Percentiles rank a stretch among this genome's conserved stretches.
These are phyloP conservation scores for Phenganax marumi DNA, from an alignment of 92 coral and sea anemone genomes.

Conservation along the genomic window DNA sequence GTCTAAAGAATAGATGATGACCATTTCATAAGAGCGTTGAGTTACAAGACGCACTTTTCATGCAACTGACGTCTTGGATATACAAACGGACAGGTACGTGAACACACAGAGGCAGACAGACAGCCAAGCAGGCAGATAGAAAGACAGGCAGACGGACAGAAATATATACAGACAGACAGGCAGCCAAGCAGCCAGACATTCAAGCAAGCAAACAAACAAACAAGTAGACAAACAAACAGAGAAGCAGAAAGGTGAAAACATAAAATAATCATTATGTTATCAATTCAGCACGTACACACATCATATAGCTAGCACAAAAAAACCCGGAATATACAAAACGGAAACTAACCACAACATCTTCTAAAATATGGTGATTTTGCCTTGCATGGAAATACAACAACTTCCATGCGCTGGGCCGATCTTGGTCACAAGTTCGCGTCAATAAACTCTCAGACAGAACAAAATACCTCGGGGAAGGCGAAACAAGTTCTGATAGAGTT, in stretches of 20 bases:
- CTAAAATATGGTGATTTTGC: constrained; percentile 70
- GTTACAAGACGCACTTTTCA: neutral
- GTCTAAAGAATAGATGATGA: constrained; percentile 56
- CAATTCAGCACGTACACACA: neutral
- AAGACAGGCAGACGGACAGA: no score
- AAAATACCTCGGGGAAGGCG: neutral
- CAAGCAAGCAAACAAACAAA: neutral
- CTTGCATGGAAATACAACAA: constrained; percentile 71
- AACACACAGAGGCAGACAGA: no score
- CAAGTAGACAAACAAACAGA: neutral
- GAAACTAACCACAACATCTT: constrained; percentile 79
- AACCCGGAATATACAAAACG: neutral
- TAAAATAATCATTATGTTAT: neutral
- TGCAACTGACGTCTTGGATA: no score
- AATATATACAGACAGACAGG: no score
- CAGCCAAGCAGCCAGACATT: neutral
- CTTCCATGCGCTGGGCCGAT: constrained; percentile 76
- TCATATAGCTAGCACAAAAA: no score
- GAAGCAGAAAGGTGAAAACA: neutral
- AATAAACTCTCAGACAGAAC: constrained; percentile 60
- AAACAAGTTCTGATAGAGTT: constrained; percentile 19
- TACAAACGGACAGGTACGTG: no score
- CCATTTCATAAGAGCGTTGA: neutral
- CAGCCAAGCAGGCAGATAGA: no score
- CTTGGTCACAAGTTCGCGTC: constrained; percentile 62